Conservation (phyloP, 2,113 vertebrate species). For the Stigmatopora nigra region DNA sequence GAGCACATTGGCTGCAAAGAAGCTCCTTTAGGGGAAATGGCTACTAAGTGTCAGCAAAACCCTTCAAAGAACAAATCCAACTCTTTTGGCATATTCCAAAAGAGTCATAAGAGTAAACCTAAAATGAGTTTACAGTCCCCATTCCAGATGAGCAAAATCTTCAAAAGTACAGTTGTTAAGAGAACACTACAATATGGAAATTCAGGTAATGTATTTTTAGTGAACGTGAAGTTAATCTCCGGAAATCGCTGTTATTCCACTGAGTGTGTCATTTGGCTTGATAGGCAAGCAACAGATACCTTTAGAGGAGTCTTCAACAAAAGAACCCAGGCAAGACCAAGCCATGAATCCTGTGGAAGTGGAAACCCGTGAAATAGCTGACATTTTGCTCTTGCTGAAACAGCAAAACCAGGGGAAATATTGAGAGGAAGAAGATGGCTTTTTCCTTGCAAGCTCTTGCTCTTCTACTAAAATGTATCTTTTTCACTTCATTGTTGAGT, state of each 20-base stretch:
- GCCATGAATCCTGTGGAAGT: conserved; percentile 26
- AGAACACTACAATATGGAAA: too few species aligned
- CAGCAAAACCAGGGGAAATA: conserved; percentile 27
- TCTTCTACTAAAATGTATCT: neutral
- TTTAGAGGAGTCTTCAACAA: neutral
- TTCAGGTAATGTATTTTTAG: too few species aligned
- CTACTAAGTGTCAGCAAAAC: neutral
- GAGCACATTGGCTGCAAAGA: conserved; percentile 49
- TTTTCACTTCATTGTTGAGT: neutral
- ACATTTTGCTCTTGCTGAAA: conserved; percentile 59
- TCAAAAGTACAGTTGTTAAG: too few species aligned
- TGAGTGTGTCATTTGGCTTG: neutral
- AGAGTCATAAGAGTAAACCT: too few species aligned
- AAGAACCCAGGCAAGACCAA: conserved; percentile 16
- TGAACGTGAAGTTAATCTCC: too few species aligned
- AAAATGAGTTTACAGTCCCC: too few species aligned
- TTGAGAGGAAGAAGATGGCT: neutral
- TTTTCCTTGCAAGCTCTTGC: conserved; percentile 15
- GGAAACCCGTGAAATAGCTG: conserved; percentile 43
- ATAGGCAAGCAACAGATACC: conserved; percentile 3
- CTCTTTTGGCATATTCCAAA: too few species aligned
- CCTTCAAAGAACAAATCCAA: conserved; percentile 15
- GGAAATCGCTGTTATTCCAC: too few species aligned
- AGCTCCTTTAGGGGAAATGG: neutral
- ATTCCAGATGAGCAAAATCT: too few species aligned